phyloP scores from a whole-genome alignment of 2,113 vertebrate genomes.

The Hemiscyllium ocellatum region DNA sequence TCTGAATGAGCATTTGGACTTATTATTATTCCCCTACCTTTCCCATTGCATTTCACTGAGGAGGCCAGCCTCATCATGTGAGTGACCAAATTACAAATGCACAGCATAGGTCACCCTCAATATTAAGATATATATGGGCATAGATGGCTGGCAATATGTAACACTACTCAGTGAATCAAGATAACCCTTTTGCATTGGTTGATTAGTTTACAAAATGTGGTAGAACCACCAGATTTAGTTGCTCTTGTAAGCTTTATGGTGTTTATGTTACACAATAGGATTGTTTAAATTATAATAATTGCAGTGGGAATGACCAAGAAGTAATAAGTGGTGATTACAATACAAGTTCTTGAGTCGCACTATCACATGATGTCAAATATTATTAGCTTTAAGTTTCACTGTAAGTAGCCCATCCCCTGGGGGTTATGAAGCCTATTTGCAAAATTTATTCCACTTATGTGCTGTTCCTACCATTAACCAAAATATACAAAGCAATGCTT shows the following conservation, averaged over 20 bases:
- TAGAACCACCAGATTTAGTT: background rate
- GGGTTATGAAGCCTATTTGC: background rate
- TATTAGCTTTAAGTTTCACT: background rate
- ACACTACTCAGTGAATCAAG: background rate
- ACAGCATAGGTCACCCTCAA: background rate
- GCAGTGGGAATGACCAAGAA: background rate
- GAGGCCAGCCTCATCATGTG: background rate
- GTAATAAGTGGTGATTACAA: background rate
- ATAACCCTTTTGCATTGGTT: background rate
- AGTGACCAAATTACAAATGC: background rate
- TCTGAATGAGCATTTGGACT: too few species aligned
- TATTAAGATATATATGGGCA: background rate
- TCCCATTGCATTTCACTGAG: background rate
- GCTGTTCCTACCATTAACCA: background rate
- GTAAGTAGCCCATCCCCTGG: background rate
- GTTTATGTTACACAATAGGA: background rate
- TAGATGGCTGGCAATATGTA: background rate
- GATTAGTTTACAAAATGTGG: background rate
- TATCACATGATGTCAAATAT: background rate
- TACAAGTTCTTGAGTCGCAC: background rate
- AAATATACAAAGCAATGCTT: background rate
- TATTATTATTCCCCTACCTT: background rate
- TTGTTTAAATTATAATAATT: background rate
- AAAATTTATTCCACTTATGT: background rate
- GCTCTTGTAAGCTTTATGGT: background rate